Base-by-base conservation (phyloP, 2,113 vertebrate species). In the Tilapia sparmanii region DNA sequence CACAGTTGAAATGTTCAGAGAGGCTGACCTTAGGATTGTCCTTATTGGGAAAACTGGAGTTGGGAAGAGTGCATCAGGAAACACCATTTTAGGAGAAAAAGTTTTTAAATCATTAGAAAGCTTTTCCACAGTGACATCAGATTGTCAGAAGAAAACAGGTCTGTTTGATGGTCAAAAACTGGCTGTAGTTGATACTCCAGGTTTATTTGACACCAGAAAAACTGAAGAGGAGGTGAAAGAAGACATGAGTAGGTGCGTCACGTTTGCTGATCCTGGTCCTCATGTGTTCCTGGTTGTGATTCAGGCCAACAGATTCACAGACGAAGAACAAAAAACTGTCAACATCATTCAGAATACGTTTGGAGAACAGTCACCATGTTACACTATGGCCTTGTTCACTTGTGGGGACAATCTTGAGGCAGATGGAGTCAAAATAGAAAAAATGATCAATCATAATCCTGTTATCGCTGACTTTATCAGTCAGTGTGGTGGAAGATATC, bases 351-450 rank as follows among this genome's bases (percentile, higher is more conserved):
- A 4, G 10, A 12, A 3, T 0, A 54, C 1, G 0, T 7, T 54
- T 7, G 53, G 53, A 3, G 2, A 54, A 3, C 3, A 4, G n/a
- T 54, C 53, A 54, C 6, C 0, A 13, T 0, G 22, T 55, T 55
- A 55, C 11, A 24, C 6, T 24, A 8, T 24, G 11, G 6, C 0
- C 11, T 55, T 55, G 53, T 55, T 55, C 2, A 55, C 53, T 0
- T 13, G 0, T 1, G 53, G 22, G 0, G 53, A 55, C 22, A 13
- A 54, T 54, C 53, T 54, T 0, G 0, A 53, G 10, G 0, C 0
- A 22, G 52, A 1, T 1, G 52, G 0, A 1, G 1, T 12, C 0
- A 54, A 5, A 1, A 2, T 54, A 2, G 1, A 11, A 54, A 4
- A 11, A 0, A 0, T 8, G 1, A 50, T 50, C 45, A 0, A 0